Percentiles rank a stretch among this genome's conserved stretches.
Evolutionary conservation across 2,797 vertebrate genomes (phyloP).

Genomic region (Cryptoprocta ferox): DNA sequence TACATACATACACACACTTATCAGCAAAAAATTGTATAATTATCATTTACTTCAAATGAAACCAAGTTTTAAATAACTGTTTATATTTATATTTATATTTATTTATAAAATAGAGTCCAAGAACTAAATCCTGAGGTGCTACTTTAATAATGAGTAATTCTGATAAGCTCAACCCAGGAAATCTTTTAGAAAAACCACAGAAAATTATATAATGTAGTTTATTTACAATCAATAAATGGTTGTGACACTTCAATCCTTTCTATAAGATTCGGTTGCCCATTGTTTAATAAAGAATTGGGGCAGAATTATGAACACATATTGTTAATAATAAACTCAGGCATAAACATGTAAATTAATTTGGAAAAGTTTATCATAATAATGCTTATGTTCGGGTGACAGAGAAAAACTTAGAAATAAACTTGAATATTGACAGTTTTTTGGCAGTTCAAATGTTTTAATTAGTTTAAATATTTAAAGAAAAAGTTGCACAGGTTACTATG

Average conservation of each 20-base stretch:
- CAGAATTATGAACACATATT: conserved; percentile 69
- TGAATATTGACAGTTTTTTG: conserved; percentile 13
- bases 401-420: conserved; percentile 49
- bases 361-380: conserved; percentile 58
- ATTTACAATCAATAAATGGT: conserved; percentile 77
- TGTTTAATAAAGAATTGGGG: conserved; percentile 78
- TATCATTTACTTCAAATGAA: conserved; percentile 83
- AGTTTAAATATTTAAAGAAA: conserved; percentile 58
- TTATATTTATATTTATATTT: background rate
- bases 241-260: conserved; percentile 76
- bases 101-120: conserved; percentile 82
- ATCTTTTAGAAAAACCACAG: conserved; percentile 83
- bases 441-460: conserved; percentile 47
- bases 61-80: conserved; percentile 82
- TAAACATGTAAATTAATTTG: conserved; percentile 64
- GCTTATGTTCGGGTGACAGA: background rate
- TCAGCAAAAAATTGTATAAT: conserved; percentile 83
- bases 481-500: background rate
- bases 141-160: conserved; percentile 86
- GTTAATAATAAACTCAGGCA: conserved; percentile 77
- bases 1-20: conserved; percentile 76
- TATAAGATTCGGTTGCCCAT: conserved; percentile 56
- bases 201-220: conserved; percentile 82
- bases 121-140: conserved; percentile 84
- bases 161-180: conserved; percentile 82